Conservation (phyloP, 2,797 vertebrate species). For the Helicolenus hilgendorfi region DNA sequence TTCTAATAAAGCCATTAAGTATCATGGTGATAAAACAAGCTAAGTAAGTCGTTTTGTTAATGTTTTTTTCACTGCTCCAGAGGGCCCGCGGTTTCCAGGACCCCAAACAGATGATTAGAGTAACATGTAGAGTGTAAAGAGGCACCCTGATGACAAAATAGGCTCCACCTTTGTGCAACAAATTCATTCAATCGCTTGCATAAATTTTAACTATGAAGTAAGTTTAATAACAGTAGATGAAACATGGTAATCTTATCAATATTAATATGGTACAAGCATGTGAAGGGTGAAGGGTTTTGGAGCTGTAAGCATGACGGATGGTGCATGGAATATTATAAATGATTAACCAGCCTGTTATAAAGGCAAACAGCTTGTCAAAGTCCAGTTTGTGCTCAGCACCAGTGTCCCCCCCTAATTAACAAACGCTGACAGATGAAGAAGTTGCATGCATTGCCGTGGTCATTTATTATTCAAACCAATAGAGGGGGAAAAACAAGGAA, state of each 20-base stretch:
- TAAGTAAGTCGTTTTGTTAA: neutral
- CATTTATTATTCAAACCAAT: constrained; percentile 77
- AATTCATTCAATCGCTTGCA: neutral
- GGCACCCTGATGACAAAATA: neutral
- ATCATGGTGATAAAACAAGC: neutral
- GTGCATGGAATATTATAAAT: constrained; percentile 72
- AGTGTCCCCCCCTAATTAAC: constrained; percentile 75
- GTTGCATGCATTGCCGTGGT: constrained; percentile 72
- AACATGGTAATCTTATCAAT: neutral
- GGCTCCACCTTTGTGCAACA: neutral
- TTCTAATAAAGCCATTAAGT: neutral
- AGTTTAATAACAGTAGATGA: neutral
- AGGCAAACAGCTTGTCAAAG: constrained; percentile 61
- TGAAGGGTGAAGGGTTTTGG: constrained; percentile 34
- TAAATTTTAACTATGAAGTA: neutral
- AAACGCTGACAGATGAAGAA: constrained; percentile 76
- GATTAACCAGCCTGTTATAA: constrained; percentile 77
- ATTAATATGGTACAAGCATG: neutral
- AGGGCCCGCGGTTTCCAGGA: neutral
- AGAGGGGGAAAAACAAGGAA: neutral
- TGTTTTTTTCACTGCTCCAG: neutral
- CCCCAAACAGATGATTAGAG: neutral
- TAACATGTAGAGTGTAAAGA: neutral
- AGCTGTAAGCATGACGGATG: constrained; percentile 68
- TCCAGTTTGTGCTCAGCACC: constrained; percentile 31